These are phyloP conservation scores for Amitus sp. DNA, from an alignment of 2,888 invertebrate genomes.

Conservation along the genomic window DNA sequence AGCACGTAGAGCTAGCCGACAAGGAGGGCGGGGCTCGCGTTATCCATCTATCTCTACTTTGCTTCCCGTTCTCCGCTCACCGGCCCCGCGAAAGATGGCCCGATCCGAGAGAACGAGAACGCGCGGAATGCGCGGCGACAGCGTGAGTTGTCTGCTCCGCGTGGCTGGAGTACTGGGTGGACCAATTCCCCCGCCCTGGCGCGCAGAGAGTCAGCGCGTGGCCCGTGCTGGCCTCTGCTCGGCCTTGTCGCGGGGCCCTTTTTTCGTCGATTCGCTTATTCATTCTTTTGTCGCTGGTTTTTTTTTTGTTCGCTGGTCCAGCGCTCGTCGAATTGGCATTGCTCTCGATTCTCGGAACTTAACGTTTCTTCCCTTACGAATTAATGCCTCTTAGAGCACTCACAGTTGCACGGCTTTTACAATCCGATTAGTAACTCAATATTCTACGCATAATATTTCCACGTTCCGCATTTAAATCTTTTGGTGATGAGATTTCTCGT, in stretches of 20 bases:
- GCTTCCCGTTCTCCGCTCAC: slow-evolving; percentile 42
- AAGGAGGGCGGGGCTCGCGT: slow-evolving; percentile 45
- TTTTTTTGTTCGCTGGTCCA: slow-evolving; percentile 14
- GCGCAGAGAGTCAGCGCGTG: slow-evolving; percentile 33
- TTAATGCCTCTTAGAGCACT: slow-evolving; percentile 23
- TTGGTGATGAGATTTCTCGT: neutral
- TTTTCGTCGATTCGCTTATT: slow-evolving; percentile 1
- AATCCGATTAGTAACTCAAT: slow-evolving; percentile 26
- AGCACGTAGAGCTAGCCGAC: slow-evolving; percentile 19
- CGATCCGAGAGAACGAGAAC: slow-evolving; percentile 20
- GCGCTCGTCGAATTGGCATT: slow-evolving; percentile 24
- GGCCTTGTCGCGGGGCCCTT: slow-evolving; percentile 13
- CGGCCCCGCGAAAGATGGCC: slow-evolving; percentile 31
- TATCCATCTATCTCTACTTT: slow-evolving; percentile 49
- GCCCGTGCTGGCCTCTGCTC: slow-evolving; percentile 10
- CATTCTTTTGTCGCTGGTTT: slow-evolving; percentile 8
- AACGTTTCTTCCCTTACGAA: slow-evolving; percentile 23
- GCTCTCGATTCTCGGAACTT: slow-evolving; percentile 15
- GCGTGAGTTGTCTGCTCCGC: too few species aligned
- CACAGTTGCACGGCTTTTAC: slow-evolving; percentile 30
- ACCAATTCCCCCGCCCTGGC: slow-evolving; percentile 34
- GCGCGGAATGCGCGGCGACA: too few species aligned
- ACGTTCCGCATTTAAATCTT: slow-evolving; percentile 3
- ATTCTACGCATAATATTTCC: slow-evolving; percentile 22
- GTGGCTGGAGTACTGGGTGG: slow-evolving; percentile 31